Evolutionary conservation across 2,797 vertebrate genomes (phyloP).

Genomic region (Coilia nasus): DNA sequence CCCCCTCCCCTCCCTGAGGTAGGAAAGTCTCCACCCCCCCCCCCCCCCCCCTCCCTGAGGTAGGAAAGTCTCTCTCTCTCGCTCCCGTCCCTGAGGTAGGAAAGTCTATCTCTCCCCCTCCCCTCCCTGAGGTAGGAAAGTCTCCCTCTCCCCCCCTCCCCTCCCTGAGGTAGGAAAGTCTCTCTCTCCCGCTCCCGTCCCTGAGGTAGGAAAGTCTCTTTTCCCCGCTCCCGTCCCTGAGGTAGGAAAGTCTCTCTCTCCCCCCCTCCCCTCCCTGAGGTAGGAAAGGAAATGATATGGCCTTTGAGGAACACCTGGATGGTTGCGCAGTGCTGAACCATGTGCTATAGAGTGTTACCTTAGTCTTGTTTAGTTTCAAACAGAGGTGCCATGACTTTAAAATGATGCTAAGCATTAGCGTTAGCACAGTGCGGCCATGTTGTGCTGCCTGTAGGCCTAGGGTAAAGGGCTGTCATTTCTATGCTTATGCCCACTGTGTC

Average conservation of each 20-base stretch:
- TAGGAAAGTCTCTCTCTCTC: neutral
- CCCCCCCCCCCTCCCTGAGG: neutral
- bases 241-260: neutral
- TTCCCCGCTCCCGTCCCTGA: neutral
- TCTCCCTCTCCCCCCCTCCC: neutral
- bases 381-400: neutral
- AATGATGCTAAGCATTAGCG: neutral
- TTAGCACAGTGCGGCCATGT: neutral
- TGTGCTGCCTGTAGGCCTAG: neutral
- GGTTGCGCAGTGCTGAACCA: neutral
- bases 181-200: no score
- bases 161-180: neutral
- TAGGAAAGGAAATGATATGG: neutral
- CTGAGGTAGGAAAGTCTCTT: no score
- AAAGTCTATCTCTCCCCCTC: neutral
- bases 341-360: neutral
- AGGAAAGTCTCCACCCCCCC: no score
- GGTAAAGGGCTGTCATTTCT: neutral
- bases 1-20: neutral
- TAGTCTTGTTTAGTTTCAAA: neutral
- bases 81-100: no score
- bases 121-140: neutral
- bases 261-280: conserved; percentile 43
- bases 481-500: neutral
- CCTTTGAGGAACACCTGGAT: neutral